Evolutionary conservation across 2,888 invertebrate species (phyloP).

Genomic region (Noctua fimbriata): DNA sequence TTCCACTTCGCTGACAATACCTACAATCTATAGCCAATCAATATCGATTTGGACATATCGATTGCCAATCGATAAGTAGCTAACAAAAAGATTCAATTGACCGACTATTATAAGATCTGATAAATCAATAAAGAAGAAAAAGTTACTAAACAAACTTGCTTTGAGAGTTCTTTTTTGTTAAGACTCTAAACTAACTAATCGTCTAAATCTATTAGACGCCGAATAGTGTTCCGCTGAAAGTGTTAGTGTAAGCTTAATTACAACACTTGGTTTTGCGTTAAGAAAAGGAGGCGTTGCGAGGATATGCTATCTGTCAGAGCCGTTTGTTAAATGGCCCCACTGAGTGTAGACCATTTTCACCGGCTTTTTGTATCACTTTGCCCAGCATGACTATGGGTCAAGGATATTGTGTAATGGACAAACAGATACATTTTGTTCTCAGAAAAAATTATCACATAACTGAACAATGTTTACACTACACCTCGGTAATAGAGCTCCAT

Average conservation of each 20-base stretch:
- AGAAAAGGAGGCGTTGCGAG: slow-evolving; percentile 27
- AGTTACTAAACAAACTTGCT: not conserved
- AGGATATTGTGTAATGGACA: slow-evolving; percentile 40
- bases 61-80: slow-evolving; percentile 36
- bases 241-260: slow-evolving; percentile 33
- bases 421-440: slow-evolving; percentile 26
- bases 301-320: slow-evolving; percentile 36
- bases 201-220: slow-evolving; percentile 4
- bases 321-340: slow-evolving; percentile 39
- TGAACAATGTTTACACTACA: slow-evolving; percentile 34
- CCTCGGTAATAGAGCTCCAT: slow-evolving; percentile 11
- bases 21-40: slow-evolving; percentile 39
- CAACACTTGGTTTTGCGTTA: slow-evolving; percentile 27
- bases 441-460: slow-evolving; percentile 26
- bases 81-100: slow-evolving; percentile 39
- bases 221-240: slow-evolving; percentile 1
- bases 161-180: not conserved
- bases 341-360: slow-evolving; percentile 39
- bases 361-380: slow-evolving; percentile 41
- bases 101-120: slow-evolving; percentile 17
- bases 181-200: not conserved
- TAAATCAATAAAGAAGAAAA: slow-evolving; percentile 9
- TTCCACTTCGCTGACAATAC: slow-evolving; percentile 16
- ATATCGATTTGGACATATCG: slow-evolving; percentile 28
- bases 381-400: slow-evolving; percentile 13